phyloP scores from a whole-genome alignment of 2,888 invertebrate genomes.

The Drosophila siamana region DNA sequence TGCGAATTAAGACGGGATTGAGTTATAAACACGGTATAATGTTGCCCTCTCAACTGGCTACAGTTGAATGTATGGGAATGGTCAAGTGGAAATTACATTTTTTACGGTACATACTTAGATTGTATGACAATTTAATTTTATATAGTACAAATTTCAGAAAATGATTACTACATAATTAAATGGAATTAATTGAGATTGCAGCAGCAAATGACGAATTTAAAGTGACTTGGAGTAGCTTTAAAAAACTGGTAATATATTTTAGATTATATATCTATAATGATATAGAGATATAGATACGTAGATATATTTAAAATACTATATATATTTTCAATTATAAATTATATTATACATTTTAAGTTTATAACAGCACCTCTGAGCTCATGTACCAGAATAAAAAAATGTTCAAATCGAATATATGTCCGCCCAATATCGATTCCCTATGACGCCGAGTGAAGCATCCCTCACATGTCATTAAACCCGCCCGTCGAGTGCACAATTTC shows the following conservation, averaged over 20 bases:
- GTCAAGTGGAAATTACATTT: not conserved
- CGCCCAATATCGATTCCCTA: constrained; percentile 13
- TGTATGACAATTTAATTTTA: not conserved
- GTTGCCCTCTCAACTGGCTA: not conserved
- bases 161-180: too few relatives aligned
- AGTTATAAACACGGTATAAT: constrained; percentile 36
- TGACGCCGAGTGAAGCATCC: constrained; percentile 1
- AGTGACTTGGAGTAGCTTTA: too few relatives aligned
- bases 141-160: too few relatives aligned
- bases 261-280: too few relatives aligned
- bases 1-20: constrained; percentile 42
- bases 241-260: too few relatives aligned
- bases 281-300: too few relatives aligned
- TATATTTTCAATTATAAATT: too few relatives aligned
- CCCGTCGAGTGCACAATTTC: constrained; percentile 37
- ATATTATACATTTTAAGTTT: too few relatives aligned
- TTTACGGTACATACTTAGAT: not conserved
- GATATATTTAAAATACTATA: too few relatives aligned
- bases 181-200: too few relatives aligned
- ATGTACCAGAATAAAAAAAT: not conserved
- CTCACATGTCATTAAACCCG: constrained; percentile 56
- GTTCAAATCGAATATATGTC: not conserved
- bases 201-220: too few relatives aligned
- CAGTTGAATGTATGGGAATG: not conserved
- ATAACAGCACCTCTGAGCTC: not conserved